phyloP scores from a whole-genome alignment of 2,888 invertebrate species.

The Syrphus vitripennis region DNA sequence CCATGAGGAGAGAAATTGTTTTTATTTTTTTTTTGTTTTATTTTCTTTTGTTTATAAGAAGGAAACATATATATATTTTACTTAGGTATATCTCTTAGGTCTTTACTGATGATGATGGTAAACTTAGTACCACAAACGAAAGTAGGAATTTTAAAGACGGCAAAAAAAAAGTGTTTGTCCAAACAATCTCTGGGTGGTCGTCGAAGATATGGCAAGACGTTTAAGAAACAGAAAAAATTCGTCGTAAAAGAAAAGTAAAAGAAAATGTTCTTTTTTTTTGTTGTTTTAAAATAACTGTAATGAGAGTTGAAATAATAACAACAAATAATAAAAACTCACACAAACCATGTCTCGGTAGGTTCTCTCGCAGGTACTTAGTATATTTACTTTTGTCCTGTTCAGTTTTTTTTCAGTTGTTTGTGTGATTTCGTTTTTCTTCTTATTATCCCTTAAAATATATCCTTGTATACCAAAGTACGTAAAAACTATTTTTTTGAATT shows the following conservation, averaged over 20 bases:
- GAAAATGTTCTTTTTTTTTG: background rate
- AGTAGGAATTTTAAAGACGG: slow-evolving; percentile 18
- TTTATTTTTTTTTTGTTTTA: slow-evolving; percentile 34
- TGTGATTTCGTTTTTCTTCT: background rate
- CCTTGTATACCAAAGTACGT: slow-evolving; percentile 9
- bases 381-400: slow-evolving; percentile 46
- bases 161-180: slow-evolving; percentile 45
- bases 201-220: slow-evolving; percentile 3
- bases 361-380: background rate
- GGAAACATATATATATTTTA: slow-evolving; percentile 27
- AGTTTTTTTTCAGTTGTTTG: background rate
- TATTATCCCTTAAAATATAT: slow-evolving; percentile 13
- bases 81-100: slow-evolving; percentile 35
- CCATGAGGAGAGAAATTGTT: slow-evolving; percentile 37
- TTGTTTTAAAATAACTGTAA: slow-evolving; percentile 47
- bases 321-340: slow-evolving; percentile 57
- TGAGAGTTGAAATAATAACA: slow-evolving; percentile 65
- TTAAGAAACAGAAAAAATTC: background rate
- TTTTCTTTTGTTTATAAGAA: slow-evolving; percentile 21
- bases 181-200: slow-evolving; percentile 62
- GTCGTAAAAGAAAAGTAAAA: slow-evolving; percentile 9
- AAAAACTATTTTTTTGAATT: slow-evolving; percentile 48
- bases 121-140: slow-evolving; percentile 22
- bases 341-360: background rate
- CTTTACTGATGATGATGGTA: background rate